A percentile compares a stretch with the other conserved stretches of the same genome.
phyloP scores from a whole-genome alignment of 1,140 invertebrate species.

The Nixonia krombeini region DNA sequence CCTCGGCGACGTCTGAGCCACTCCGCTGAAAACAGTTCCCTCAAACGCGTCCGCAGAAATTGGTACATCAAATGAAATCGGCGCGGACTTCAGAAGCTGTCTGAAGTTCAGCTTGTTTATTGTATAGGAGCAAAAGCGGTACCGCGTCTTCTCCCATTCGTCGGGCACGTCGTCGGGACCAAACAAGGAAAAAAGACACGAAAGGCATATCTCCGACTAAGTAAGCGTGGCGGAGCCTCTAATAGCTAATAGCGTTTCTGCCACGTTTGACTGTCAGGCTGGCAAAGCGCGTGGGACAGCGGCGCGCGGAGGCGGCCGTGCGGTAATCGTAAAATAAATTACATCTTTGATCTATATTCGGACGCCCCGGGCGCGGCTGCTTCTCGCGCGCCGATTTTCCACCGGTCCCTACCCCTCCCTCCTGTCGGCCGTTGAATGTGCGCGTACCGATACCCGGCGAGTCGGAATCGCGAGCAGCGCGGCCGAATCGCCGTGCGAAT shows the following conservation, averaged over 20 bases:
- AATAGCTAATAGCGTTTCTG: slow-evolving; percentile 57
- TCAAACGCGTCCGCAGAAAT: not conserved
- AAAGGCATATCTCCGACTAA: not conserved
- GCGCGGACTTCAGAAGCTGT: not conserved
- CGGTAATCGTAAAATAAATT: slow-evolving; percentile 64
- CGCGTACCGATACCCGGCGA: no score
- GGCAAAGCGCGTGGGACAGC: slow-evolving; percentile 20
- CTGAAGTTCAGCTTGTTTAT: not conserved
- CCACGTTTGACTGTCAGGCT: slow-evolving; percentile 35
- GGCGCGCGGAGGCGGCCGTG: slow-evolving; percentile 3
- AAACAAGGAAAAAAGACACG: not conserved
- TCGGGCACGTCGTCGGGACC: not conserved
- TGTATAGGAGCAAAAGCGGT: not conserved
- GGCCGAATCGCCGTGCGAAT: no score
- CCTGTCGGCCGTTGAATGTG: no score
- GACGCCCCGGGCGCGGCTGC: not conserved
- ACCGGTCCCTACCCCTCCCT: not conserved
- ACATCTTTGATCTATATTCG: slow-evolving; percentile 69
- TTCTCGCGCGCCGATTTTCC: not conserved
- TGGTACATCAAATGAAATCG: not conserved
- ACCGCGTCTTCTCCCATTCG: not conserved
- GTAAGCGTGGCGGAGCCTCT: slow-evolving; percentile 32
- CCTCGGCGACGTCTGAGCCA: no score
- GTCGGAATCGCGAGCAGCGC: no score
- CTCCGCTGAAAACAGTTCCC: no score